These are phyloP conservation scores for Drosophila fulvimacula DNA, from an alignment of 2,888 invertebrate species.

Conservation along the genomic window DNA sequence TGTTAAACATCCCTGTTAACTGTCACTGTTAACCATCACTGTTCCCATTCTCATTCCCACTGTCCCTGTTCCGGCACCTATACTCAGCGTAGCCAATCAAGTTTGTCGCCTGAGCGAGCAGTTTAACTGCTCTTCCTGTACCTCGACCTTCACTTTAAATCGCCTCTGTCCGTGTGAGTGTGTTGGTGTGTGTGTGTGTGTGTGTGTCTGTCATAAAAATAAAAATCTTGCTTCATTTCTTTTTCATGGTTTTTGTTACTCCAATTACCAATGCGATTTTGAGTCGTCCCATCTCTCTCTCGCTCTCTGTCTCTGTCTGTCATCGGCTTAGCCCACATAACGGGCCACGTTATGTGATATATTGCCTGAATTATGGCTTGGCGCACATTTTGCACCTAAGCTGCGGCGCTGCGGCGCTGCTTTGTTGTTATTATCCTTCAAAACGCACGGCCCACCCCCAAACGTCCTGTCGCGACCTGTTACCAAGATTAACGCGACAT, in stretches of 20 bases:
- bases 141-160: constrained; percentile 64
- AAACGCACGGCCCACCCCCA: constrained; percentile 38
- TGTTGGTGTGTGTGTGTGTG: constrained; percentile 36
- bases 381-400: constrained; percentile 64
- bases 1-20: background rate
- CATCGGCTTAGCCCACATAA: constrained; percentile 63
- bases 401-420: constrained; percentile 56
- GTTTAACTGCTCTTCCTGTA: background rate
- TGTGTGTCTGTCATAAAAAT: constrained; percentile 58
- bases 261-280: constrained; percentile 56
- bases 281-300: constrained; percentile 1
- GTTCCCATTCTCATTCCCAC: constrained; percentile 8
- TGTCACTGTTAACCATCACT: constrained; percentile 12
- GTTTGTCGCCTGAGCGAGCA: constrained; percentile 17
- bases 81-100: constrained; percentile 31
- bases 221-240: constrained; percentile 63
- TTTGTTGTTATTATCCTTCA: constrained; percentile 51
- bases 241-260: constrained; percentile 66
- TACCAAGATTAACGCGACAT: constrained; percentile 65
- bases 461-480: constrained; percentile 61
- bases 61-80: constrained; percentile 10
- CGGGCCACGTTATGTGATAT: constrained; percentile 65
- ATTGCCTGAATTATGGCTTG: constrained; percentile 33
- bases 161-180: constrained; percentile 24
- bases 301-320: constrained; percentile 6